Evolutionary conservation across 2,113 vertebrate genomes (phyloP).

Genomic region (Suncus etruscus): DNA sequence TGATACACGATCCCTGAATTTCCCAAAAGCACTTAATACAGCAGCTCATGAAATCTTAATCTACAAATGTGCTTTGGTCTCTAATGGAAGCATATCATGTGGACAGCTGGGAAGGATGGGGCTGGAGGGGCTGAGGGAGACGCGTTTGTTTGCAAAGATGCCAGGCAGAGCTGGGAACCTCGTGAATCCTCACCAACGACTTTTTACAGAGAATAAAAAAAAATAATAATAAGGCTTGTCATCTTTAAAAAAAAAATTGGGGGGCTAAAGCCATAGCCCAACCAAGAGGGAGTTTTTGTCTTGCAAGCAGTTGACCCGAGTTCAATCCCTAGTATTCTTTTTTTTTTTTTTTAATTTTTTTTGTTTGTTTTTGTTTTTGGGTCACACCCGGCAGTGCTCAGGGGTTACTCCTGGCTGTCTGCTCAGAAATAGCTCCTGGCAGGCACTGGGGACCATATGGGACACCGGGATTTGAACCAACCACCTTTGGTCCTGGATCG

Average conservation of each 20-base stretch:
- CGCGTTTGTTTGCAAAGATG: constrained; percentile 7
- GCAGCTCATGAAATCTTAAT: constrained; percentile 81
- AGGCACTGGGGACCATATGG: no score
- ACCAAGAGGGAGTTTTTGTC: no score
- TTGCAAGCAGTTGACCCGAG: no score
- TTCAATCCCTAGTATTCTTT: no score
- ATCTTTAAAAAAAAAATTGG: not conserved
- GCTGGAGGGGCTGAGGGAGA: not conserved
- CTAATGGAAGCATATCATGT: constrained; percentile 64
- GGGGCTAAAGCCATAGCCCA: no score
- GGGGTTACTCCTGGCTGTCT: no score
- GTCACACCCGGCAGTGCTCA: no score
- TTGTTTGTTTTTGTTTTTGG: no score
- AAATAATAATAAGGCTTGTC: not conserved
- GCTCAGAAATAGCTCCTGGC: no score
- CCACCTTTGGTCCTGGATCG: no score
- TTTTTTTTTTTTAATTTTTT: no score
- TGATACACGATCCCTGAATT: constrained; percentile 75
- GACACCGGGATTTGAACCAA: no score
- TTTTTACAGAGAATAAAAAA: constrained; percentile 23
- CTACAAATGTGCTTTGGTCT: constrained; percentile 79
- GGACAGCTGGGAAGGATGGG: constrained; percentile 29
- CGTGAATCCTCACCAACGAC: not conserved
- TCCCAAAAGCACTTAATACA: constrained; percentile 79
- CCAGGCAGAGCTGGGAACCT: not conserved